Evolutionary conservation across 2,888 invertebrate genomes (phyloP), one percentile per base, ranked within the genome.

Genomic region (Noctua janthe): DNA sequence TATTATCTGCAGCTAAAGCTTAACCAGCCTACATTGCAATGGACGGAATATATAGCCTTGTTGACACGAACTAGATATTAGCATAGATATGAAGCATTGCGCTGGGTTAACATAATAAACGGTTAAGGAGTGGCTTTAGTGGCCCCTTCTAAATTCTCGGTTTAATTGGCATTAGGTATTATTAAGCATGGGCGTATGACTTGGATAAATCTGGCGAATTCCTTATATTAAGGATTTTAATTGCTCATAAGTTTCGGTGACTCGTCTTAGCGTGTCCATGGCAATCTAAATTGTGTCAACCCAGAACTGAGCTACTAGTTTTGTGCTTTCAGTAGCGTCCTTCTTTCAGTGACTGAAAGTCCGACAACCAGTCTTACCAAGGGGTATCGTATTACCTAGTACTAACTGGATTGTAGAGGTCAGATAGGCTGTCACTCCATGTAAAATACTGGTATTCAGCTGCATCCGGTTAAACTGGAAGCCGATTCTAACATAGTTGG

Each of bases 61-160:
- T 84, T 89, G 86, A 89, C 82, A 89, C 76, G 75, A 72, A 78
- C 59, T 43, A 81, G 85, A 85, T 88, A 89, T 87, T 89, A 84
- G 78, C 84, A 89, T 85, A 89, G 84, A 87, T 88, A 88, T 75
- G 81, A 87, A 82, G 29, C 72, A 84, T 79, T 82, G 79, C 76
- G 62, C 71, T n/a, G 70, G 47, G 64, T 74, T 86, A 80, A 80
- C 80, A 83, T 88, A 76, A 85, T 78, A 85, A 84, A 79, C 71
- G 64, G 67, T 23, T 29, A 76, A 86, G 88, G 87, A 78, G 86
- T 84, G 88, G 85, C 71, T 73, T 78, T 76, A 20, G 29, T 39
- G 43, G 72, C 20, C 87, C 88, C 77, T 87, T 88, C 88, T 86
- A 87, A 87, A 86, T 81, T 83, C 83, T 69, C 35, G 2, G 76